Conservation (phyloP, 2,888 invertebrate genomes). For the Notocelia uddmanniana region DNA sequence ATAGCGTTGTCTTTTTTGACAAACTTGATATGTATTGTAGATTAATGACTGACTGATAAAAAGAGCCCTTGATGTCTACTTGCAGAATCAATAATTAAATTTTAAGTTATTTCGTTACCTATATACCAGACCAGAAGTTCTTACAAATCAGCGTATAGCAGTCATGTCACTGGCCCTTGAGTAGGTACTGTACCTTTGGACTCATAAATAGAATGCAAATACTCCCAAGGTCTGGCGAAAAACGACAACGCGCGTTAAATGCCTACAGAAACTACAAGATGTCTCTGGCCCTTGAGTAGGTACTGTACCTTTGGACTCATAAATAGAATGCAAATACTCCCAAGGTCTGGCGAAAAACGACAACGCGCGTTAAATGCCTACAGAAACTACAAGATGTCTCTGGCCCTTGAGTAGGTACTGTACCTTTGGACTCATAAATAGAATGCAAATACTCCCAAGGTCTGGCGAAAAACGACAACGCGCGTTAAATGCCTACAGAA, state of each 20-base stretch:
- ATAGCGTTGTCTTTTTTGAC: too few species aligned
- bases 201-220: conserved; percentile 13
- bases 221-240: conserved; percentile 14
- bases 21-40: too few species aligned
- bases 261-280: background rate
- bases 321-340: conserved; percentile 11
- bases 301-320: conserved; percentile 16
- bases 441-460: conserved; percentile 18
- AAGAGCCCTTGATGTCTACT: too few species aligned
- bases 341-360: conserved; percentile 14
- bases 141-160: background rate
- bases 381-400: background rate
- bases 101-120: too few species aligned
- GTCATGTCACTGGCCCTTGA: background rate
- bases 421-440: conserved; percentile 12
- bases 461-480: conserved; percentile 9
- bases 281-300: background rate
- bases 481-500: background rate
- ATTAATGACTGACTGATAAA: too few species aligned
- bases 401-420: background rate
- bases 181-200: conserved; percentile 8
- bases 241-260: conserved; percentile 5
- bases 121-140: too few species aligned
- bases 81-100: too few species aligned
- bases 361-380: conserved; percentile 1